A percentile compares a stretch with the other conserved stretches of the same genome.
Conservation (phyloP, 2,113 vertebrate genomes). For the Nothocercus julius region DNA sequence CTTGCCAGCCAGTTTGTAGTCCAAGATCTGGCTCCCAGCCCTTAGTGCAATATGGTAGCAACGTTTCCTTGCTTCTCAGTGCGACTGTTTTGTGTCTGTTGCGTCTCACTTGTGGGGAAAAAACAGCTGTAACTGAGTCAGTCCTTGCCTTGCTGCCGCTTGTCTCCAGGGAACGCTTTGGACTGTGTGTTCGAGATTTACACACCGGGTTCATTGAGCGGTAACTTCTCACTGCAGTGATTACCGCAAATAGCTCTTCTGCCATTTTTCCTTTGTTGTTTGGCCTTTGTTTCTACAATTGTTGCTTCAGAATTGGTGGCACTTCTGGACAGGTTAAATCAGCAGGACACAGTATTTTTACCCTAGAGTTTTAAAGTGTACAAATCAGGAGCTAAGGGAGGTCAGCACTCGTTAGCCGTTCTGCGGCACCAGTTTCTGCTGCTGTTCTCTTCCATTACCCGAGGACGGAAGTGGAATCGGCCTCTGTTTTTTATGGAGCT, state of each 20-base stretch:
- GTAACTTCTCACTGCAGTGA: background rate
- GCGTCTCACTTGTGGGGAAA: background rate
- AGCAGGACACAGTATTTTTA: background rate
- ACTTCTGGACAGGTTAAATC: background rate
- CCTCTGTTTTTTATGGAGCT: background rate
- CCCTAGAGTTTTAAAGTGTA: background rate
- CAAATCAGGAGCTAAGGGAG: background rate
- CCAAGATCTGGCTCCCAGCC: background rate
- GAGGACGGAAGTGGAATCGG: background rate
- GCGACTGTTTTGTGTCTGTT: background rate
- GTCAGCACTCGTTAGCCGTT: background rate
- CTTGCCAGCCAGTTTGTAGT: background rate
- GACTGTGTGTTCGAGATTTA: background rate
- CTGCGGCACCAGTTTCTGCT: background rate
- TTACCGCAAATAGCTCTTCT: background rate
- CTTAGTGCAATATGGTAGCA: background rate
- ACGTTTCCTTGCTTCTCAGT: background rate
- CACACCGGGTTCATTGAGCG: background rate
- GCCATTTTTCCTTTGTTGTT: background rate
- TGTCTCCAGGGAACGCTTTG: background rate
- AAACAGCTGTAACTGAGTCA: background rate
- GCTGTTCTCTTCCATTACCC: background rate
- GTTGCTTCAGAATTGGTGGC: background rate
- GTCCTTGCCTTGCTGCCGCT: background rate
- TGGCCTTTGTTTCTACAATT: background rate